Evolutionary conservation across 2,113 vertebrate species (phyloP), one percentile per base, ranked within the genome.

Genomic region (Entelurus aequoreus): DNA sequence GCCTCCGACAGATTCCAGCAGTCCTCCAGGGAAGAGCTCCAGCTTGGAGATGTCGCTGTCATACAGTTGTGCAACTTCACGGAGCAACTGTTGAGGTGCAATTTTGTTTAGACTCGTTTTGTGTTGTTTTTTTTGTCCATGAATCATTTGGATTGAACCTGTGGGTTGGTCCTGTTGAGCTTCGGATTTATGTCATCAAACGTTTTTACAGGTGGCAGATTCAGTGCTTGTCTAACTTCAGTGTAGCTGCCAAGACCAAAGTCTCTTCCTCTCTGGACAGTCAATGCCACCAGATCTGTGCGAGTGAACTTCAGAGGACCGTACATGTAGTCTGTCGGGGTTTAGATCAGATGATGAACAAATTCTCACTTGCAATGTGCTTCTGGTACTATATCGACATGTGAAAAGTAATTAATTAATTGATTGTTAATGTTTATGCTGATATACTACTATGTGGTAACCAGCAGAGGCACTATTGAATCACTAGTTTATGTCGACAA

Each of bases 321-420:
- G 0, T 97, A 98, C 95, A 96, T 98, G 81, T 89, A 98, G 86
- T 99, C 97, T 99, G 71, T 37, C 28, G 53, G 51, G 36, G 63
- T 6, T 48, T 8, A 54, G 48, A 74, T 54, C 37, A 67, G 21
- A 4, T 0, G 0, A 3, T 46, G 8, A 5, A 38, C 9, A 59
- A 0, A 16, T 46, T 35, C 5, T 12, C 38, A 38, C 6, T 48
- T 16, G 0, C 10, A 14, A 8, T 10, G 1, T 8, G 1, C 52
- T 6, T 38, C 19, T 37, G 13, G 28, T 44, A 54, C n/a, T 21
- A 37, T 9, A 4, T 12, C 4, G 42, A 46, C 42, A 12, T 46
- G 42, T 9, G 10, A 0, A 46, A 2, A 46, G 6, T 12, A 0
- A 12, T 12, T 12, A 11, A 11, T 46, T 46, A 11, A 46, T 46